Percentiles rank a stretch among this genome's conserved stretches.
Conservation (phyloP, 2,888 invertebrate genomes). For the Drosophila trichaetosa region DNA sequence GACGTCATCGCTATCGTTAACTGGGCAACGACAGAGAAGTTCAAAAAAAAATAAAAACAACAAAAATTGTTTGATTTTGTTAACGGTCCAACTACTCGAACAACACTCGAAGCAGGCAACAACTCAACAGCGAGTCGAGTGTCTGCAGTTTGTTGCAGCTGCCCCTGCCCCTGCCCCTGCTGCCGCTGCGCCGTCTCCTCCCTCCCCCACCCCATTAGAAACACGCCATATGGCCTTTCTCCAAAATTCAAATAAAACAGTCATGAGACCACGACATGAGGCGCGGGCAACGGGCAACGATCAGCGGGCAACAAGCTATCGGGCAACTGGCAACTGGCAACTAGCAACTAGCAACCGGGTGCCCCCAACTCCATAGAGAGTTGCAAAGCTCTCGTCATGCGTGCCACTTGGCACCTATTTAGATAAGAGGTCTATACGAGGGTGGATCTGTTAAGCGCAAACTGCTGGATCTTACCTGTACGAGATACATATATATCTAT, state of each 20-base stretch:
- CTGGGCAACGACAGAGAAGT: conserved; percentile 23
- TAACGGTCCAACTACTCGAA: conserved; percentile 50
- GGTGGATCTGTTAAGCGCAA: conserved; percentile 13
- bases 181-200: conserved; percentile 29
- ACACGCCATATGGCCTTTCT: conserved; percentile 74
- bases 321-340: conserved; percentile 14
- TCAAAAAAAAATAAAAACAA: background rate
- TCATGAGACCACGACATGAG: conserved; percentile 62
- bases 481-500: background rate
- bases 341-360: conserved; percentile 5
- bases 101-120: conserved; percentile 52
- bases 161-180: conserved; percentile 26
- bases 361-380: conserved; percentile 41
- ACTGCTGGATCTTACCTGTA: background rate
- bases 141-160: conserved; percentile 36
- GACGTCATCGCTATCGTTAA: conserved; percentile 64
- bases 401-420: conserved; percentile 79
- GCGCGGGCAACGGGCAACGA: conserved; percentile 19
- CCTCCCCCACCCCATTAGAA: conserved; percentile 16
- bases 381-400: conserved; percentile 75
- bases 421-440: conserved; percentile 50
- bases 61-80: conserved; percentile 28
- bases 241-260: conserved; percentile 78
- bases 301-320: background rate
- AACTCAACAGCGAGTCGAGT: conserved; percentile 50